Conservation (phyloP, 35 echinoderm and acorn worm genomes). For the Ophiothrix spiculata region DNA sequence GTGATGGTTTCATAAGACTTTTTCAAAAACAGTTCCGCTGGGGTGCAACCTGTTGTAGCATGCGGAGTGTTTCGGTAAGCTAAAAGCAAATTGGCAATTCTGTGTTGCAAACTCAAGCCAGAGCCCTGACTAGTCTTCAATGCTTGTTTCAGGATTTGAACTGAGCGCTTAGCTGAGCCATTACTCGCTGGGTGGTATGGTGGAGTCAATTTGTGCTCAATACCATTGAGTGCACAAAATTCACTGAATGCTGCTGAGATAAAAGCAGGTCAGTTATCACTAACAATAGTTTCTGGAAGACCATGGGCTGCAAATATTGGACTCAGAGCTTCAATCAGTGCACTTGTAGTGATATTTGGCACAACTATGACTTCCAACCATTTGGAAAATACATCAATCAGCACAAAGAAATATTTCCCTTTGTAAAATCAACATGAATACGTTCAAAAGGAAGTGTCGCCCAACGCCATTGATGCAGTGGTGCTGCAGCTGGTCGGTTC, state of each 20-base stretch:
- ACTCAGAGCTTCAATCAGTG: conserved; percentile 39
- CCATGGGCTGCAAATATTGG: conserved; percentile 55
- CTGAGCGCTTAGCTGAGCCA: conserved; percentile 22
- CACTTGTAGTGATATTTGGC: conserved; percentile 34
- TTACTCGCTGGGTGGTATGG: conserved; percentile 61
- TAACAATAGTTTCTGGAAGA: conserved; percentile 49
- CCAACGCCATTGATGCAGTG: conserved; percentile 45
- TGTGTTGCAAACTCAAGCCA: background rate
- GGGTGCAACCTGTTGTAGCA: background rate
- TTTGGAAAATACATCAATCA: conserved; percentile 57
- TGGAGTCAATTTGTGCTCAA: conserved; percentile 35
- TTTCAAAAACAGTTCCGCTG: background rate
- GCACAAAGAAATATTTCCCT: conserved; percentile 30
- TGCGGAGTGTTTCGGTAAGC: background rate
- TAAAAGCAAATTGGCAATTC: background rate
- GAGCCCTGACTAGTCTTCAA: conserved; percentile 5
- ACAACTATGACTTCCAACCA: conserved; percentile 49
- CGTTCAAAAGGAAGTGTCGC: conserved; percentile 25
- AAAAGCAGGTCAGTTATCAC: conserved; percentile 78
- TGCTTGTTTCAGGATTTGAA: conserved; percentile 31
- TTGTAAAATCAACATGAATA: conserved; percentile 62
- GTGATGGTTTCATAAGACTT: background rate
- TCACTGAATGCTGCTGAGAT: conserved; percentile 31
- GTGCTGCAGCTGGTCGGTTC: conserved; percentile 37
- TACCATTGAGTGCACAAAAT: conserved; percentile 44